These are phyloP conservation scores for Stomatorhinus walkeri DNA, from an alignment of 2,797 vertebrate species.

Conservation along the genomic window DNA sequence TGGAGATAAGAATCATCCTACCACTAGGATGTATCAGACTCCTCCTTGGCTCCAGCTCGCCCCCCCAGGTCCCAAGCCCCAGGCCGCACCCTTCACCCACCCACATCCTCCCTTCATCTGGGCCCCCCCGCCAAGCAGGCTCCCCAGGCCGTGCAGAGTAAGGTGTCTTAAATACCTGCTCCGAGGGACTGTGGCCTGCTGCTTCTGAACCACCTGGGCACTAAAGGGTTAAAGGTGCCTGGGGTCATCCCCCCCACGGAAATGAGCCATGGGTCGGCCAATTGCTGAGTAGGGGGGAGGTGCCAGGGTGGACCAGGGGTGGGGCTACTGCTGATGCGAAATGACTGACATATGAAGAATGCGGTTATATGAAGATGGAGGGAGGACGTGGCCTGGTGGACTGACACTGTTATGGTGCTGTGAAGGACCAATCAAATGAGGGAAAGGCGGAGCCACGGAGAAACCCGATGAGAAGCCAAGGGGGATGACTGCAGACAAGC, in stretches of 20 bases:
- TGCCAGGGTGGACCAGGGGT: not conserved
- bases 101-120: not conserved
- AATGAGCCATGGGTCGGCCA: constrained; percentile 35
- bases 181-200: constrained; percentile 32
- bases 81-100: not conserved
- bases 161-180: constrained; percentile 59
- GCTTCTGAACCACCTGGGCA: constrained; percentile 54
- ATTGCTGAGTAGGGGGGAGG: constrained; percentile 19
- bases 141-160: constrained; percentile 54
- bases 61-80: not conserved
- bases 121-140: constrained; percentile 8
- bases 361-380: constrained; percentile 29
- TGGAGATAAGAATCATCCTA: constrained; percentile 43
- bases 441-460: not conserved
- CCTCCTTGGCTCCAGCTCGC: constrained; percentile 9
- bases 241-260: constrained; percentile 57
- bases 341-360: constrained; percentile 26
- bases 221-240: constrained; percentile 68
- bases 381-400: not conserved
- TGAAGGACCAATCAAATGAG: not conserved
- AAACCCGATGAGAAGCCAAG: not conserved
- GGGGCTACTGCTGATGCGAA: constrained; percentile 31
- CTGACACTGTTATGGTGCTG: not conserved
- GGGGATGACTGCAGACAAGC: not conserved
- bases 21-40: constrained; percentile 31